Evolutionary conservation across 2,888 invertebrate species (phyloP).

Genomic region (Anorthoa munda): DNA sequence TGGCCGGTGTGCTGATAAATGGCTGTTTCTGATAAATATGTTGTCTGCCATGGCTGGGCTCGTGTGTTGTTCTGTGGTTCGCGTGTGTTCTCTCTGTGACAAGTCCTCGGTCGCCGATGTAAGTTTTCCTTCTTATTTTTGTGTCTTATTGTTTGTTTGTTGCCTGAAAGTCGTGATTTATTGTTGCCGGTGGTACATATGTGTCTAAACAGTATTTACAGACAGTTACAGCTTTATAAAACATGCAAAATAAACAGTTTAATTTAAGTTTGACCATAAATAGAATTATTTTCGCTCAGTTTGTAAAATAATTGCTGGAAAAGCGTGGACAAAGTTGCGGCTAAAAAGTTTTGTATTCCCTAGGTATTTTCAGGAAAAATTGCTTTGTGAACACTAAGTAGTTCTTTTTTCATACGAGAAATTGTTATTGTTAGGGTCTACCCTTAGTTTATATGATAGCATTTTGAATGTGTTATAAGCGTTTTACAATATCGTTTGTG

Average conservation of each 20-base stretch:
- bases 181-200: neutral
- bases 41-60: slow-evolving; percentile 58
- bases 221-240: neutral
- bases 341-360: neutral
- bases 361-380: neutral
- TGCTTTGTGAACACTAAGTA: neutral
- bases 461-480: neutral
- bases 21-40: slow-evolving; percentile 66
- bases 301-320: neutral
- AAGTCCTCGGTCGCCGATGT: slow-evolving; percentile 51
- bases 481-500: neutral
- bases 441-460: neutral
- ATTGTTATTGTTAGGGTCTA: neutral
- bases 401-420: neutral
- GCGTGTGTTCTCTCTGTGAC: slow-evolving; percentile 47
- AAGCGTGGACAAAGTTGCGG: neutral
- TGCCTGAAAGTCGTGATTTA: slow-evolving; percentile 28
- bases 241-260: neutral
- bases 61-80: slow-evolving; percentile 54
- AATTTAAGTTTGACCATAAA: neutral
- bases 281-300: neutral
- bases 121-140: slow-evolving; percentile 54
- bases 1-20: slow-evolving; percentile 74
- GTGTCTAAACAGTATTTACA: neutral
- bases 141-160: slow-evolving; percentile 44